A percentile compares a stretch with the other conserved stretches of the same genome.
These are phyloP conservation scores for Rhimphoctona megacephalus DNA, from an alignment of 2,888 invertebrate species.

Conservation along the genomic window DNA sequence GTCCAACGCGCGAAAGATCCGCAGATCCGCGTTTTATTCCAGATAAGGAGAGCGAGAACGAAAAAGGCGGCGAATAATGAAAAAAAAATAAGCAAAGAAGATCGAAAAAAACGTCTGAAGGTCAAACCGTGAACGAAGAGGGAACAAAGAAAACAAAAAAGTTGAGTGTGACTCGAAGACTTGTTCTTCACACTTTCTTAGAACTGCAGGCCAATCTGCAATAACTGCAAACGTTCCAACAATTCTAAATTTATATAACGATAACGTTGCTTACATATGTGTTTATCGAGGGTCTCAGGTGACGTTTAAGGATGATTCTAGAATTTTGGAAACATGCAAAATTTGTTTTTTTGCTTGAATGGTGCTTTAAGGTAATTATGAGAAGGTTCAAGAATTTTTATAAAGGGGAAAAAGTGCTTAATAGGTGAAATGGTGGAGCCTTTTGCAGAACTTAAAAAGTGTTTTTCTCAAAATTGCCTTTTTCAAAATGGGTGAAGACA, in stretches of 20 bases:
- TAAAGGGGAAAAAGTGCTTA: too few species aligned
- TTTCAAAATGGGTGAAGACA: too few species aligned
- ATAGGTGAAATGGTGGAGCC: too few species aligned
- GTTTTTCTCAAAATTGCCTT: too few species aligned
- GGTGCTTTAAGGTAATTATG: too few species aligned
- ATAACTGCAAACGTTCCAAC: neutral
- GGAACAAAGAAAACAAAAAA: constrained; percentile 19
- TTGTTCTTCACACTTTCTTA: constrained; percentile 5
- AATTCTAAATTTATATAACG: neutral
- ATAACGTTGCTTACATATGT: neutral
- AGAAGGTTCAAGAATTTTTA: too few species aligned
- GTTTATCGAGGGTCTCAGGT: neutral
- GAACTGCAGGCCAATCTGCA: neutral
- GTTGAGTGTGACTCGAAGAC: constrained; percentile 19
- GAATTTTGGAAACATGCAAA: neutral
- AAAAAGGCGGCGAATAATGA: neutral
- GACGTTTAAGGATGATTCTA: neutral
- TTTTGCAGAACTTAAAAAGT: too few species aligned
- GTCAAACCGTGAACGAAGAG: constrained; percentile 11
- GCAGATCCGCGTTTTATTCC: constrained; percentile 11
- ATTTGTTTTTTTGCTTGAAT: too few species aligned
- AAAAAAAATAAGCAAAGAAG: neutral
- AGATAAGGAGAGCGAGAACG: neutral
- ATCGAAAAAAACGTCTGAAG: constrained; percentile 13
- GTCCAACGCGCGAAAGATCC: constrained; percentile 5